Conservation (phyloP, 2,888 invertebrate genomes). For the Metellina segmentata region DNA sequence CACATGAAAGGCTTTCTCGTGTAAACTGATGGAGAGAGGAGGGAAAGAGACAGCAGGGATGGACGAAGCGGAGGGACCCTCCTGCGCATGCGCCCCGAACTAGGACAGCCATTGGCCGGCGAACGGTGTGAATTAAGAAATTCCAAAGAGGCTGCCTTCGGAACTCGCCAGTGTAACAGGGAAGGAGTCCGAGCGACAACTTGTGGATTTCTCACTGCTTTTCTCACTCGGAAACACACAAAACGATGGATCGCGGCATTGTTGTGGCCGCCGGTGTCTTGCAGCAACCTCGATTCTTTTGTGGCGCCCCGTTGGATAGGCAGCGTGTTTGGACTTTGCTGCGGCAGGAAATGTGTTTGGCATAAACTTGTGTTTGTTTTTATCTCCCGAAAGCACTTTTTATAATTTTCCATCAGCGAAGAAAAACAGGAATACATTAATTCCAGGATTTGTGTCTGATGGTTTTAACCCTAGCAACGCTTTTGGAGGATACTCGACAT, state of each 20-base stretch:
- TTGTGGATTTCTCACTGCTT: slow-evolving; percentile 7
- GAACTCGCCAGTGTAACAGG: slow-evolving; percentile 50
- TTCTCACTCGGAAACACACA: background rate
- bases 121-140: slow-evolving; percentile 72
- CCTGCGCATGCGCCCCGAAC: slow-evolving; percentile 71
- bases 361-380: background rate
- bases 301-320: slow-evolving; percentile 40
- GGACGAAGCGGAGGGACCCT: slow-evolving; percentile 14
- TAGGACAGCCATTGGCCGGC: slow-evolving; percentile 72
- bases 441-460: too few species aligned
- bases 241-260: slow-evolving; percentile 48
- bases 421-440: too few species aligned
- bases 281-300: background rate
- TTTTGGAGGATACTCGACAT: too few species aligned
- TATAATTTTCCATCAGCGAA: too few species aligned
- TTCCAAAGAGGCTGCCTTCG: slow-evolving; percentile 62
- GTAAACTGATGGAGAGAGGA: slow-evolving; percentile 13
- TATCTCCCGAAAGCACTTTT: background rate
- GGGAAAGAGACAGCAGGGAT: slow-evolving; percentile 18
- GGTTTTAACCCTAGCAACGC: too few species aligned
- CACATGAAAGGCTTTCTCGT: slow-evolving; percentile 55
- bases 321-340: background rate
- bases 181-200: slow-evolving; percentile 52
- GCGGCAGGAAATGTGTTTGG: slow-evolving; percentile 32
- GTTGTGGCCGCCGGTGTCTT: slow-evolving; percentile 32